These are phyloP conservation scores for Rotaria magnacalcarata DNA, from an alignment of 2,888 invertebrate species.

Conservation along the genomic window DNA sequence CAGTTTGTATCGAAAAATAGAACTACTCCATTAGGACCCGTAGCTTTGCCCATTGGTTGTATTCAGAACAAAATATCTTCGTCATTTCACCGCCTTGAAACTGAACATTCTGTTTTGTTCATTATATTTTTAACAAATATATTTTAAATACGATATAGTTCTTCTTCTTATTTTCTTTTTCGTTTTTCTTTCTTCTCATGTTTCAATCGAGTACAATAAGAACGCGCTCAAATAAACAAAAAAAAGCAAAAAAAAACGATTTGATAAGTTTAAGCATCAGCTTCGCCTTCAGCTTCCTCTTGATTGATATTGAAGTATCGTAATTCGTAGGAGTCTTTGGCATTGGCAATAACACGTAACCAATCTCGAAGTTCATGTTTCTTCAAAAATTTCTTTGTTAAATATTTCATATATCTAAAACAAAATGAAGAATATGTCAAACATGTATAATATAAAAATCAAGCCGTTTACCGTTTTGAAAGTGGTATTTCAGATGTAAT, in stretches of 20 bases:
- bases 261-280: not conserved
- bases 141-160: not conserved
- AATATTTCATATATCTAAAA: constrained; percentile 86
- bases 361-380: constrained; percentile 98
- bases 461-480: constrained; percentile 66
- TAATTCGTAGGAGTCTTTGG: constrained; percentile 91
- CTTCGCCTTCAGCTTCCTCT: constrained; percentile 35
- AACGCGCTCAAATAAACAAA: not conserved
- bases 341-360: constrained; percentile 94
- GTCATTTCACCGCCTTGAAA: not conserved
- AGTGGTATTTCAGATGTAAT: constrained; percentile 79
- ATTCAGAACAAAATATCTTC: not conserved
- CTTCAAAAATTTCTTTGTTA: constrained; percentile 98
- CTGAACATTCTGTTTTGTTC: not conserved
- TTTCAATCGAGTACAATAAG: constrained; percentile 5
- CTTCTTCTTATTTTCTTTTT: not conserved
- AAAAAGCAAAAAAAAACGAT: not conserved
- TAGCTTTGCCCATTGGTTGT: not conserved
- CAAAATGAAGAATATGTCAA: not conserved
- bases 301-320: constrained; percentile 81
- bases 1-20: not conserved
- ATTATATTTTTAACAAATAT: not conserved
- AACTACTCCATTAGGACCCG: not conserved
- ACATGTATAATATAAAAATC: not conserved
- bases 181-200: not conserved